Conservation (phyloP, 2,113 vertebrate genomes). For the Salvelinus namaycush region DNA sequence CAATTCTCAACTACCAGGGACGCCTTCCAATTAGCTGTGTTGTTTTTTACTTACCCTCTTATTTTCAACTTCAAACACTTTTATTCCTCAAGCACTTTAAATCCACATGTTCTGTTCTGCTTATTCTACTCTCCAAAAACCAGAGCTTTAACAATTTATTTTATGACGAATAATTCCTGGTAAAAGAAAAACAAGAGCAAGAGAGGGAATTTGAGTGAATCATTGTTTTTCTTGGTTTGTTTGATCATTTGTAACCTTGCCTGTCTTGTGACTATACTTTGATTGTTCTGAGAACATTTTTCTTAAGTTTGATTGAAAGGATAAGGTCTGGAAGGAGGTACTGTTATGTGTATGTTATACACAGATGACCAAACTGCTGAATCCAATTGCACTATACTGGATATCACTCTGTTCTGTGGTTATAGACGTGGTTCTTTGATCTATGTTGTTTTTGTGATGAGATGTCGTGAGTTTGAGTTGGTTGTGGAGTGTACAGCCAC, state of each 20-base stretch:
- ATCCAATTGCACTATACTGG: slow-evolving; percentile 75
- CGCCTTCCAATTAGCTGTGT: slow-evolving; percentile 74
- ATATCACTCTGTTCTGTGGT: slow-evolving; percentile 60
- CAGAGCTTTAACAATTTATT: slow-evolving; percentile 69
- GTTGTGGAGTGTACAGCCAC: slow-evolving; percentile 45
- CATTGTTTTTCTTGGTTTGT: background rate
- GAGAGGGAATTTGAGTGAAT: slow-evolving; percentile 21
- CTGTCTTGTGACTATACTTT: slow-evolving; percentile 36
- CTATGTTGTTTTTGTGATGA: slow-evolving; percentile 48
- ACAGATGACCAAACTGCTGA: slow-evolving; percentile 74
- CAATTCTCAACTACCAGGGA: slow-evolving; percentile 80
- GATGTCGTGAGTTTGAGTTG: slow-evolving; percentile 57
- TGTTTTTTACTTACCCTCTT: slow-evolving; percentile 58
- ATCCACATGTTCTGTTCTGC: slow-evolving; percentile 52
- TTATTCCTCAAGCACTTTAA: slow-evolving; percentile 73
- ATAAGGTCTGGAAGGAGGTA: slow-evolving; percentile 58
- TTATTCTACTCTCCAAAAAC: slow-evolving; percentile 50
- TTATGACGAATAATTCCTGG: slow-evolving; percentile 36
- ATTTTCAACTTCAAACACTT: slow-evolving; percentile 66
- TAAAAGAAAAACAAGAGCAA: slow-evolving; percentile 13
- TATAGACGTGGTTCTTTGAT: slow-evolving; percentile 49
- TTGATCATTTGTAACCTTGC: background rate
- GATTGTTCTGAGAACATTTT: slow-evolving; percentile 25
- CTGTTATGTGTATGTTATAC: slow-evolving; percentile 70
- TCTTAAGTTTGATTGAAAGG: slow-evolving; percentile 51